phyloP scores from a whole-genome alignment of 2,797 vertebrate genomes.

The Syngnathus rostellatus region DNA sequence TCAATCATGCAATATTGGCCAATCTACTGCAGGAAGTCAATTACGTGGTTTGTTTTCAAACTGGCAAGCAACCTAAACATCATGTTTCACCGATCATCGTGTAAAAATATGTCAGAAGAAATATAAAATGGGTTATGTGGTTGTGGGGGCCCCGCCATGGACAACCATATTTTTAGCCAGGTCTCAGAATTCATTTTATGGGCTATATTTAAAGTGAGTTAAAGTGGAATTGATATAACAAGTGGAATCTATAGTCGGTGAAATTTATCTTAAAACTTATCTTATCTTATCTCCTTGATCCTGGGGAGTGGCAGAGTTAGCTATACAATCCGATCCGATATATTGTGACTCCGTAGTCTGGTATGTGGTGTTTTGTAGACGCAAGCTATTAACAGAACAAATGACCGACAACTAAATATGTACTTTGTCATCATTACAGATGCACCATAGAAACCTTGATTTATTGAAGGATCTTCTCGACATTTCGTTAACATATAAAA shows the following conservation, averaged over 20 bases:
- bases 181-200: background rate
- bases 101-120: background rate
- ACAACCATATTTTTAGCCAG: background rate
- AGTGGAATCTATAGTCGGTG: background rate
- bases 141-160: background rate
- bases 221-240: background rate
- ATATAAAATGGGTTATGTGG: background rate
- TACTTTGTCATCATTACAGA: background rate
- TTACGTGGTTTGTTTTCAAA: background rate
- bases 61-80: background rate
- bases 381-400: background rate
- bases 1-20: background rate
- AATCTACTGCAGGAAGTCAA: background rate
- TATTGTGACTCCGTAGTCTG: conserved; percentile 1
- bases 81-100: background rate
- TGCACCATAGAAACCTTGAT: background rate
- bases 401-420: background rate
- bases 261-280: background rate
- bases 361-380: background rate
- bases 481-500: background rate
- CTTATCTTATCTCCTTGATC: background rate
- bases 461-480: background rate
- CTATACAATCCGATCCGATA: conserved; percentile 3
- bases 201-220: background rate
- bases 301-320: conserved; percentile 29